Base-by-base conservation (phyloP, 2,113 vertebrate species). In the Leiothrix lutea region DNA sequence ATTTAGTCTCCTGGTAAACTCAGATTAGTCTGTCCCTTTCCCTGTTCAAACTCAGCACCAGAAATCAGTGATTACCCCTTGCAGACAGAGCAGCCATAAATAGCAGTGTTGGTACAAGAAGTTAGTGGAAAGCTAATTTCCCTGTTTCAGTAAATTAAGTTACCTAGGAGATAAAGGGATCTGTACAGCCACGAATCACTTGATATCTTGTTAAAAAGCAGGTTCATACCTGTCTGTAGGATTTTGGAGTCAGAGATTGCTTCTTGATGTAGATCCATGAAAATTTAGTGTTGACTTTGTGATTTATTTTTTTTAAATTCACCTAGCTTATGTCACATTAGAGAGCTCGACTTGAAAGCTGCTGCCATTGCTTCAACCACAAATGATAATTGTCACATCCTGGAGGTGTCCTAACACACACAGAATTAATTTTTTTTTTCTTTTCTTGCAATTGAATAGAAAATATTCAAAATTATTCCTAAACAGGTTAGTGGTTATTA, bases 131-230 rank as follows among this genome's bases (percentile, higher is more conserved):
- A 74, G 64, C 47, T 75, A n/a, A 91, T 94, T 96, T 94, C 60
- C 12, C 11, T 2, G 0, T 87, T 90, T 82, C 85, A 42, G 66
- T 88, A 90, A 79, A 90, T 82, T 25, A 93, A 94, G 78, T 94
- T 91, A 85, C 85, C 81, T 82, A 75, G 88, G 85, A 95, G 74
- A 94, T 85, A 90, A 90, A 71, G 66, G 66, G 62, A 92, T 69
- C 62, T 71, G 42, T 69, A 88, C n/a, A 9, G 58, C 57, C 54
- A 87, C 74, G 75, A 61, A 94, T 79, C 70, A 64, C 31, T 79
- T 61, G 28, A 9, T 69, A 31, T 64, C 53, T 75, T 84, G 31
- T 81, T 53, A 64, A 90, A 57, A 20, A 81, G 53, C 21, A 29
- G 61, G 54, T 45, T 74, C 86, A 79, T 57, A 74, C 14, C 44